phyloP scores from a whole-genome alignment of 2,888 invertebrate genomes.

The Baronia brevicornis region DNA sequence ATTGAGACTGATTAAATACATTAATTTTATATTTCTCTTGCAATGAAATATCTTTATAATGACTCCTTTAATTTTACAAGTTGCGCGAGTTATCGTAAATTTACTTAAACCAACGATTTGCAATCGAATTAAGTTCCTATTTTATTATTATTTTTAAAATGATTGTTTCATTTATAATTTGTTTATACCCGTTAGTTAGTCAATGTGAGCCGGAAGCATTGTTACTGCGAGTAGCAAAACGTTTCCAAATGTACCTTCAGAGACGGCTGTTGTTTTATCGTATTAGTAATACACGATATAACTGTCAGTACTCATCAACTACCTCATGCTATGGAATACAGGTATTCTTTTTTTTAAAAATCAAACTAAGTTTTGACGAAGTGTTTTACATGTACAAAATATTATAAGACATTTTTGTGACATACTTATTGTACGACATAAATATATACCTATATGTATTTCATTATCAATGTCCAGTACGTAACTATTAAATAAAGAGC shows the following conservation, averaged over 20 bases:
- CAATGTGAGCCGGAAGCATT: constrained; percentile 18
- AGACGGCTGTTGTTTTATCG: constrained; percentile 9
- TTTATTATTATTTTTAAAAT: constrained; percentile 40
- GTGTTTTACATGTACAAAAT: constrained; percentile 58
- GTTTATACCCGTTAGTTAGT: constrained; percentile 47
- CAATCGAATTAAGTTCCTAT: constrained; percentile 72
- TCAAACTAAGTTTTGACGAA: constrained; percentile 31
- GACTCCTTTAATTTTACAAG: no score
- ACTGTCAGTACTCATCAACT: constrained; percentile 30
- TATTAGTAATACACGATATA: constrained; percentile 3
- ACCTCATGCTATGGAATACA: constrained; percentile 57
- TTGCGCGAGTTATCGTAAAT: constrained; percentile 6
- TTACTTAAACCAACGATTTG: constrained; percentile 27
- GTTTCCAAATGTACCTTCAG: no score
- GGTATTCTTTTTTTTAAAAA: constrained; percentile 31
- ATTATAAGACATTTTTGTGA: constrained; percentile 53
- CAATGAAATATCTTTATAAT: no score
- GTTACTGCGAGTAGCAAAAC: constrained; percentile 2
- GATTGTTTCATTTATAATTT: constrained; percentile 42
- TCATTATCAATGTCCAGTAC: constrained; percentile 71
- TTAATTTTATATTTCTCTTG: no score
- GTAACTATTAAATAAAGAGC: constrained; percentile 67
- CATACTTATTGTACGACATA: constrained; percentile 57
- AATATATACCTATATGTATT: constrained; percentile 64
- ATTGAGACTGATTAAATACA: constrained; percentile 67